Conservation (phyloP, 2,113 vertebrate genomes). For the Lanius ludovicianus region DNA sequence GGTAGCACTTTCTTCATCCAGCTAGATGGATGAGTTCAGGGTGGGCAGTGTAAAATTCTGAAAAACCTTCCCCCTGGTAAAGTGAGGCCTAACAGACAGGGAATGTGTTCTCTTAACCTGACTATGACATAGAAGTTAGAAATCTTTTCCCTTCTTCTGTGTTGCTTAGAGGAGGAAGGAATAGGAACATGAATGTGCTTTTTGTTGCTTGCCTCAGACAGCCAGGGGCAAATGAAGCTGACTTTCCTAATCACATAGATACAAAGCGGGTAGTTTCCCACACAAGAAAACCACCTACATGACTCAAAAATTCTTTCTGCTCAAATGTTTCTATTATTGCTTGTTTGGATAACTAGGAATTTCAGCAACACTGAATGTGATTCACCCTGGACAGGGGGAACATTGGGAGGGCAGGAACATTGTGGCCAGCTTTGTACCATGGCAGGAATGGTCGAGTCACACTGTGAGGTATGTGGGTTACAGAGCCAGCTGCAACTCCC, state of each 20-base stretch:
- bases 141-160: not conserved
- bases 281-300: constrained; percentile 59
- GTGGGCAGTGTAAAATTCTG: not conserved
- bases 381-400: constrained; percentile 20
- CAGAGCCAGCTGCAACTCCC: not conserved
- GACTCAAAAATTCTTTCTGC: constrained; percentile 44
- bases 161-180: not conserved
- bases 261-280: constrained; percentile 56
- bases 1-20: not conserved
- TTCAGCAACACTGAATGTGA: constrained; percentile 43
- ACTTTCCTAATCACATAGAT: constrained; percentile 64
- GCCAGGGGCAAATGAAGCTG: constrained; percentile 39
- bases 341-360: constrained; percentile 51
- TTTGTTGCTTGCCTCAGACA: constrained; percentile 20
- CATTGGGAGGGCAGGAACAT: not conserved
- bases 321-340: constrained; percentile 33
- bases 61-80: not conserved
- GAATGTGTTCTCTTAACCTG: not conserved
- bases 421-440: not conserved
- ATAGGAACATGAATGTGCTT: not conserved
- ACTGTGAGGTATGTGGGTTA: not conserved
- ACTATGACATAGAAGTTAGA: not conserved
- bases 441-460: accelerated
- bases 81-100: not conserved
- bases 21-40: not conserved